Percentiles rank a stretch among this genome's conserved stretches.
Evolutionary conservation across 2,888 invertebrate species (phyloP).

Genomic region (Lordiphosa fenestrarum): DNA sequence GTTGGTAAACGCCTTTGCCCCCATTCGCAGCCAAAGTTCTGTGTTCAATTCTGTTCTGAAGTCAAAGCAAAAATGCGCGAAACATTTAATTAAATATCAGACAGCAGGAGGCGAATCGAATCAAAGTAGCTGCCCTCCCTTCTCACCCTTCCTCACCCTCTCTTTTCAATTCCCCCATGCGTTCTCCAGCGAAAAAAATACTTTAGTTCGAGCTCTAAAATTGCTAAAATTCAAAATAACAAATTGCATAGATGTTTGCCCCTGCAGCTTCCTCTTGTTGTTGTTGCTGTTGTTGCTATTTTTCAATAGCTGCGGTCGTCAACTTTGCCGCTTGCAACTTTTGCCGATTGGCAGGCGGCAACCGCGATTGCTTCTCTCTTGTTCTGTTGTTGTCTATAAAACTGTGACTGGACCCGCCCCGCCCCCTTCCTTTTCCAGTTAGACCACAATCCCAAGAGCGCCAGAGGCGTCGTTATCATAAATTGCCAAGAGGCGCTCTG

Average conservation of each 20-base stretch:
- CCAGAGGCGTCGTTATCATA: slow-evolving; percentile 63
- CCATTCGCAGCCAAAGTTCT: slow-evolving; percentile 4
- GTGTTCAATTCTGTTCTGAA: slow-evolving; percentile 5
- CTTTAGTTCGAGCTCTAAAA: slow-evolving; percentile 56
- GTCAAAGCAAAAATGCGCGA: slow-evolving; percentile 32
- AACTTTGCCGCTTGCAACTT: slow-evolving; percentile 60
- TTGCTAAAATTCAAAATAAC: slow-evolving; percentile 70
- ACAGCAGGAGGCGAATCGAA: slow-evolving; percentile 16
- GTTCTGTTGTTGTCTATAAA: slow-evolving; percentile 42
- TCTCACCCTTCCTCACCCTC: not conserved
- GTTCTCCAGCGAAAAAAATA: slow-evolving; percentile 16
- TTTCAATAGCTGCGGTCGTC: slow-evolving; percentile 55
- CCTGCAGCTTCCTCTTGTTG: slow-evolving; percentile 18
- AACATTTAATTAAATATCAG: slow-evolving; percentile 66
- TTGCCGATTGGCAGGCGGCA: slow-evolving; percentile 67
- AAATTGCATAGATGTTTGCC: slow-evolving; percentile 56
- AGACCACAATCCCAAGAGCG: slow-evolving; percentile 22
- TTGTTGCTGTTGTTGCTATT: slow-evolving; percentile 27
- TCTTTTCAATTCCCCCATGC: slow-evolving; percentile 44
- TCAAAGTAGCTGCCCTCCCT: slow-evolving; percentile 7
- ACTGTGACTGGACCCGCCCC: slow-evolving; percentile 38
- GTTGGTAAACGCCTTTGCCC: slow-evolving; percentile 9
- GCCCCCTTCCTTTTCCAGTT: not conserved
- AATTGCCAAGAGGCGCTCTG: slow-evolving; percentile 46
- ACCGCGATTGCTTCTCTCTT: slow-evolving; percentile 57